Conservation (phyloP, 2,797 vertebrate species). For the Clarias laeviceps region DNA sequence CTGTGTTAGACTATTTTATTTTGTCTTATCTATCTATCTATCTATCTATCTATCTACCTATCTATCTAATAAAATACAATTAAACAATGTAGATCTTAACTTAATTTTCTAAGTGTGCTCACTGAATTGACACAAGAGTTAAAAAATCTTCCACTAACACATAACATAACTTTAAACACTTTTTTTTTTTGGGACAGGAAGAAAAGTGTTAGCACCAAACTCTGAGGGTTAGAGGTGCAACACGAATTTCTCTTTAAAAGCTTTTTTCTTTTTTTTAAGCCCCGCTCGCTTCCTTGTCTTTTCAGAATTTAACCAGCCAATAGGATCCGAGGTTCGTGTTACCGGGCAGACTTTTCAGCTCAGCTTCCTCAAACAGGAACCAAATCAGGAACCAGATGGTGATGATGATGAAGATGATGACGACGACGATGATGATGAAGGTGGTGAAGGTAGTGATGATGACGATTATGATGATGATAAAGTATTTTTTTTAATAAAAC, state of each 20-base stretch:
- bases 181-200: background rate
- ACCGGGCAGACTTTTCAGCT: constrained; percentile 89
- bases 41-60: too few species aligned
- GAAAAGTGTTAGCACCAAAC: constrained; percentile 27
- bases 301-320: constrained; percentile 90
- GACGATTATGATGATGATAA: background rate
- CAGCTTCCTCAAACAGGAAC: background rate
- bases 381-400: background rate
- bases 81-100: background rate
- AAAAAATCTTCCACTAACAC: background rate
- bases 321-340: constrained; percentile 86
- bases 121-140: background rate
- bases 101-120: background rate
- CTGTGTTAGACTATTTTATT: background rate
- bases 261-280: constrained; percentile 68
- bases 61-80: background rate
- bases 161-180: background rate
- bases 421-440: background rate
- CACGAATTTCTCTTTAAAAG: constrained; percentile 90
- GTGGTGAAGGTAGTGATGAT: background rate
- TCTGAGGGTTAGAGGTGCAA: constrained; percentile 58
- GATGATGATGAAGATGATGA: background rate
- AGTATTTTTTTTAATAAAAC: background rate
- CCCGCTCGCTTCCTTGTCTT: constrained; percentile 81
- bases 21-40: too few species aligned